Conservation (phyloP, 2,888 invertebrate genomes). For the Seira musarum region DNA sequence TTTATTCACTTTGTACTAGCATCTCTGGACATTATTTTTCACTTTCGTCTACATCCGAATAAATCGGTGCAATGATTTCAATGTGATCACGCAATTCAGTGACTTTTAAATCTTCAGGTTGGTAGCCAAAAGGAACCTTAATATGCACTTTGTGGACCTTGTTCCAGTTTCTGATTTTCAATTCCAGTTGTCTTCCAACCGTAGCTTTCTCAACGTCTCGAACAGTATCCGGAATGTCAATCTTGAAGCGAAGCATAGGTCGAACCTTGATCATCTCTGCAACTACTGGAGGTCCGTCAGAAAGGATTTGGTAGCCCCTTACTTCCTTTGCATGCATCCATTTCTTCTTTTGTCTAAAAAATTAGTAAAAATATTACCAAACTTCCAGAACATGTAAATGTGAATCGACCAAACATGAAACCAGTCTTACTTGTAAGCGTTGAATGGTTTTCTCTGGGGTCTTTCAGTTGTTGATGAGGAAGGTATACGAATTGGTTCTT, state of each 20-base stretch:
- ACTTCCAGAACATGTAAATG: too few relatives aligned
- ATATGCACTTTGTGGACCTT: conserved; percentile 37
- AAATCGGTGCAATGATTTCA: conserved; percentile 44
- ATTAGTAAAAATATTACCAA: neutral
- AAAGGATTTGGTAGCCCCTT: conserved; percentile 49
- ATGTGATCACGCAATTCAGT: conserved; percentile 32
- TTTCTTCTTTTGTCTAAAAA: conserved; percentile 12
- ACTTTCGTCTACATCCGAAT: conserved; percentile 22
- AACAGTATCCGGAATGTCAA: conserved; percentile 1
- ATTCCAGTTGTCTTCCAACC: conserved; percentile 19
- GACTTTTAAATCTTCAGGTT: conserved; percentile 40
- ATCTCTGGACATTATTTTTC: too few relatives aligned
- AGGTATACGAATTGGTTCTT: too few relatives aligned
- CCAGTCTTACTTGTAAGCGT: neutral
- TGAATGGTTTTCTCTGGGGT: neutral
- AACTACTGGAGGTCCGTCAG: conserved; percentile 33
- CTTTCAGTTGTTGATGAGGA: conserved; percentile 13
- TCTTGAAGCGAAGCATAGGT: conserved; percentile 37
- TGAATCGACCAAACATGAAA: too few relatives aligned
- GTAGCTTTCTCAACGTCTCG: conserved; percentile 28
- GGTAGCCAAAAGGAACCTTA: conserved; percentile 52
- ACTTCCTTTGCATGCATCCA: conserved; percentile 42
- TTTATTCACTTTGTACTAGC: neutral
- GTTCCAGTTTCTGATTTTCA: conserved; percentile 55
- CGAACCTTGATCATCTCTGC: conserved; percentile 37